Base-by-base conservation (phyloP, 2,888 invertebrate genomes). In the Noctuana brunneofusca region DNA sequence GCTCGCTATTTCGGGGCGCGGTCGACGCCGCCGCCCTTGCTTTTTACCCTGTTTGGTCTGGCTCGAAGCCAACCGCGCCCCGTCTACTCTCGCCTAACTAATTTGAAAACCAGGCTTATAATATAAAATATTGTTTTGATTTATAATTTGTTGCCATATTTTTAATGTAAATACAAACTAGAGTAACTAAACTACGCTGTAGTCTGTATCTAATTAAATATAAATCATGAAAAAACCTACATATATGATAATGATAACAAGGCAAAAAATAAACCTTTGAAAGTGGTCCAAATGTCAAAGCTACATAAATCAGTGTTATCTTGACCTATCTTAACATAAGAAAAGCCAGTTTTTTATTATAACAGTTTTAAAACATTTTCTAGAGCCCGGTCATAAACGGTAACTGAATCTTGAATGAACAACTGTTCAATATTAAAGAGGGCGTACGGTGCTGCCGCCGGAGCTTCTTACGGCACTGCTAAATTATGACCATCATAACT, bases 21-120 rank as follows among this genome's bases (percentile, higher is more conserved):
- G 86, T 80, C 79, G 80, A 71, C 79, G 86, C 76, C 84, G 81
- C 75, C 81, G 79, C 83, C 78, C 87, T 84, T 83, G 78, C 87
- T 89, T 90, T 90, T 89, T 87, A 87, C 89, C 88, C 88, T 88
- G 84, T 89, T 89, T 88, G 83, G 81, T 81, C 87, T 90, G 89
- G 89, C 87, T 75, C 71, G 58, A 65, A 74, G 88, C 90, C 89
- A 90, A 85, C 80, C 80, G 79, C 83, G 80, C 84, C 83, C 81
- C 74, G 79, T 77, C 79, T 76, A 69, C 81, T 82, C 75, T 79
- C 76, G 78, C 75, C 73, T 70, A 56, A 58, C 65, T 64, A 48
- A 49, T 41, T 63, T 49, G 49, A 49, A 49, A 50, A 65, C 65
- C 74, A 68, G 74, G 72, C 66, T 74, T 71, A 73, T 70, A 70